phyloP scores from a whole-genome alignment of 2,113 vertebrate species.

The Phrynosoma blainvillii region DNA sequence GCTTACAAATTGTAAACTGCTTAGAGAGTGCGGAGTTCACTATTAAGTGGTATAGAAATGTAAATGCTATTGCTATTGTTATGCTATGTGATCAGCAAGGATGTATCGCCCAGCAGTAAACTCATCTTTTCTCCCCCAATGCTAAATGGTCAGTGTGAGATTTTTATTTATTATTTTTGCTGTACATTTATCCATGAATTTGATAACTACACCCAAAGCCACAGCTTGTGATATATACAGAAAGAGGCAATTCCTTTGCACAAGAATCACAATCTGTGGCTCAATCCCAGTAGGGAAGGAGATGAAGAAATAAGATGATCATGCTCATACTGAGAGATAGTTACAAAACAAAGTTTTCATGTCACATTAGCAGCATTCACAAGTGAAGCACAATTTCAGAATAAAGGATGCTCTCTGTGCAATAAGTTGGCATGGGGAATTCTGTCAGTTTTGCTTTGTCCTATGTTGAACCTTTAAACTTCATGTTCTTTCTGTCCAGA shows the following conservation, averaged over 20 bases:
- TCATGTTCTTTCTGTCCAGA: too few species aligned
- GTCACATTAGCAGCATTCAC: background rate
- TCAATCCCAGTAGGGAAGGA: background rate
- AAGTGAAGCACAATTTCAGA: background rate
- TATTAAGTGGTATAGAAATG: too few species aligned
- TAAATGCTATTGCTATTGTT: too few species aligned
- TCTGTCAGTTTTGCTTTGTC: too few species aligned
- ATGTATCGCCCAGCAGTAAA: background rate
- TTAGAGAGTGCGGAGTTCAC: too few species aligned
- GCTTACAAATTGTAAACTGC: too few species aligned
- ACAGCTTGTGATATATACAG: background rate
- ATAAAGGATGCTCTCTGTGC: background rate
- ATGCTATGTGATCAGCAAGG: background rate
- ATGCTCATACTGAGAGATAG: background rate
- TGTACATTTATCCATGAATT: background rate
- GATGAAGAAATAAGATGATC: background rate
- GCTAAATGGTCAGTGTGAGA: background rate
- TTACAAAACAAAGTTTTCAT: background rate
- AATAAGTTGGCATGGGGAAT: too few species aligned
- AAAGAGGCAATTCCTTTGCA: background rate
- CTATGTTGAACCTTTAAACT: too few species aligned
- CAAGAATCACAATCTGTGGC: background rate
- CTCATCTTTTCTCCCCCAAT: background rate
- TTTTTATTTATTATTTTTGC: background rate
- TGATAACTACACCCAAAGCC: background rate